Base-by-base conservation (phyloP, 2,797 vertebrate genomes). In the Pogoniulus pusillus region DNA sequence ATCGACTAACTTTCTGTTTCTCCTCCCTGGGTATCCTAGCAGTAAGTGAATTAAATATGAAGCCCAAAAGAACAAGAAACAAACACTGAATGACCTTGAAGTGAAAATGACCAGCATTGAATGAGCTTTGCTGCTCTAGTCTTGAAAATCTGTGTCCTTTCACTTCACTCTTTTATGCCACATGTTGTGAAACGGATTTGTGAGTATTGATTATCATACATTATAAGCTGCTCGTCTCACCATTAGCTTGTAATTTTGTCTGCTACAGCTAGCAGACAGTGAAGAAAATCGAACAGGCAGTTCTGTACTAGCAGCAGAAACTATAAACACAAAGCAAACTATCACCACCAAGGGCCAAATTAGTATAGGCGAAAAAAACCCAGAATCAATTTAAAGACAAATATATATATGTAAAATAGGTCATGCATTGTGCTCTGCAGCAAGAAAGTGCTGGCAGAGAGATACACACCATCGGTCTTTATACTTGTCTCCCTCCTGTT, bases 81-180 rank as follows among this genome's bases (percentile, higher is more conserved):
- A 93, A 84, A 45, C 80, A n/a, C 93, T 76, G 78, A 95, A 97
- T 93, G 96, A 98, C 98, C 98, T 98, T 98, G 97, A 98, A 97
- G 96, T 95, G 91, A 96, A 98, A 97, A 97, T 62, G 87, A 97
- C 95, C 95, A 96, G 94, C 91, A 96, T 95, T 96, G 96, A 96
- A 96, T 95, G 96, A 97, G 92, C 95, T 97, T 98, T 98, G 96
- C 94, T 96, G 95, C 94, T 97, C 94, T 93, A 95, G 95, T 96
- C 95, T 89, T 96, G 94, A 94, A 96, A 92, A 90, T 66, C 45
- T 75, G 22, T 30, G 55, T 73, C 27, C 91, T 93, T 93, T 91
- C 77, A 75, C 51, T 93, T 87, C 62, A 83, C 16, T 94, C 66
- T 78, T 96, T 95, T 91, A 83, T 96, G 72, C 94, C 92, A 86